Percentiles rank a stretch among this genome's conserved stretches.
Evolutionary conservation across 2,888 invertebrate genomes (phyloP).

Genomic region (Dryomyza anilis): DNA sequence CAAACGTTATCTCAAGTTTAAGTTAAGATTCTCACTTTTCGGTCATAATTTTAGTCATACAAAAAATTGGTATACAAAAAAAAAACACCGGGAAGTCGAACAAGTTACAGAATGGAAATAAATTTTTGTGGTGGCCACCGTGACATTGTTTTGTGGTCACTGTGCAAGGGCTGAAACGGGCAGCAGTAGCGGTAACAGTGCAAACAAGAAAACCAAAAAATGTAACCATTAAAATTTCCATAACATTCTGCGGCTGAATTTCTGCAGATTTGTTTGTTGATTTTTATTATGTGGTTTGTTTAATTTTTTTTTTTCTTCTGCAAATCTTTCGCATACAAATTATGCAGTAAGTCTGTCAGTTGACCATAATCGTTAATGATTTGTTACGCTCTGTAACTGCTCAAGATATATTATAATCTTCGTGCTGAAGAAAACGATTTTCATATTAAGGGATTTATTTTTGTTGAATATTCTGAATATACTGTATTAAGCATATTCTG

Average conservation of each 20-base stretch:
- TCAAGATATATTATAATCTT: slow-evolving; percentile 7
- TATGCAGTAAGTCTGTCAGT: no score
- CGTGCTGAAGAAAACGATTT: no score
- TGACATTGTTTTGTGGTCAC: no score
- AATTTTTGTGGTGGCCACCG: not conserved
- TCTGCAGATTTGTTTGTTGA: not conserved
- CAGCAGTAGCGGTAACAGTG: no score
- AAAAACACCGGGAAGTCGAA: not conserved
- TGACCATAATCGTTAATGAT: no score
- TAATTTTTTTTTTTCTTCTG: not conserved
- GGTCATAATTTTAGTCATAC: not conserved
- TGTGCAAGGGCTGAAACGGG: no score
- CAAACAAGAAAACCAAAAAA: no score
- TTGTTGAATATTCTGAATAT: no score
- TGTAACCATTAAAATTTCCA: no score
- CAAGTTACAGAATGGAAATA: not conserved
- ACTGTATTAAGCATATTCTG: no score
- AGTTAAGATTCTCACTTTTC: slow-evolving; percentile 21
- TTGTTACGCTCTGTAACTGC: slow-evolving; percentile 21
- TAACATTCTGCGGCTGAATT: not conserved
- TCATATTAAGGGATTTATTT: no score
- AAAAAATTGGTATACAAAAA: not conserved
- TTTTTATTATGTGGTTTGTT: not conserved
- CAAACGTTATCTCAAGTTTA: slow-evolving; percentile 23
- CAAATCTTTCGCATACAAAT: not conserved